These are phyloP conservation scores for Danio kyathit DNA, from an alignment of 2,797 vertebrate species.

Conservation along the genomic window DNA sequence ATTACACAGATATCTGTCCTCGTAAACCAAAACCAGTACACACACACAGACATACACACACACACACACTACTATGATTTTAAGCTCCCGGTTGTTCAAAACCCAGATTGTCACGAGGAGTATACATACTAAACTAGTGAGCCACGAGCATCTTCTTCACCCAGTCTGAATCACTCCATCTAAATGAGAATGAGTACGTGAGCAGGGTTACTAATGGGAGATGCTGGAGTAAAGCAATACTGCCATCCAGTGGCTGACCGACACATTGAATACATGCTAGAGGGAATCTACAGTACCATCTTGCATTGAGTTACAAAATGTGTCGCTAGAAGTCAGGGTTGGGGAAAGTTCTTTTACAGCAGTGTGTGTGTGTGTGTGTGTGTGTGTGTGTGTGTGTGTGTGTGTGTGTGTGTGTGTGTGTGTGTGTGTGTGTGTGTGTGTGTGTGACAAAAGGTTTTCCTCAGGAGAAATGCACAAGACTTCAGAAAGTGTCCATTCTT, in stretches of 20 bases:
- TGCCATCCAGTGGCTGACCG: constrained; percentile 62
- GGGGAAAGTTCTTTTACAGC: neutral
- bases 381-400: neutral
- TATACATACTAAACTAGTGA: constrained; percentile 59
- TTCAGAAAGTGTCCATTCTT: neutral
- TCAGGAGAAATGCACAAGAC: neutral
- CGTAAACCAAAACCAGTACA: too few relatives aligned
- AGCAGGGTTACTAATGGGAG: constrained; percentile 47
- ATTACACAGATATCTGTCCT: too few relatives aligned
- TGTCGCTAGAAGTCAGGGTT: neutral
- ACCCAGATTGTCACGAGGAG: constrained; percentile 58
- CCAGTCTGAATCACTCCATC: constrained; percentile 58
- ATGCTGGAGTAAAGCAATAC: constrained; percentile 45
- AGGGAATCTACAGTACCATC: neutral
- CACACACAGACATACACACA: too few relatives aligned
- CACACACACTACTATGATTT: constrained; percentile 45
- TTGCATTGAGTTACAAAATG: neutral
- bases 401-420: neutral
- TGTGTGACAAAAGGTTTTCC: neutral
- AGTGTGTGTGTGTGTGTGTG: neutral
- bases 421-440: neutral
- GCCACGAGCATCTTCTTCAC: constrained; percentile 61
- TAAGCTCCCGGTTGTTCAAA: constrained; percentile 58
- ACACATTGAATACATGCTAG: neutral
- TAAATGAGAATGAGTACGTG: constrained; percentile 62